Percentiles rank a stretch among this genome's conserved stretches.
Evolutionary conservation across 2,113 vertebrate species (phyloP).

Genomic region (Nipponia nippon): DNA sequence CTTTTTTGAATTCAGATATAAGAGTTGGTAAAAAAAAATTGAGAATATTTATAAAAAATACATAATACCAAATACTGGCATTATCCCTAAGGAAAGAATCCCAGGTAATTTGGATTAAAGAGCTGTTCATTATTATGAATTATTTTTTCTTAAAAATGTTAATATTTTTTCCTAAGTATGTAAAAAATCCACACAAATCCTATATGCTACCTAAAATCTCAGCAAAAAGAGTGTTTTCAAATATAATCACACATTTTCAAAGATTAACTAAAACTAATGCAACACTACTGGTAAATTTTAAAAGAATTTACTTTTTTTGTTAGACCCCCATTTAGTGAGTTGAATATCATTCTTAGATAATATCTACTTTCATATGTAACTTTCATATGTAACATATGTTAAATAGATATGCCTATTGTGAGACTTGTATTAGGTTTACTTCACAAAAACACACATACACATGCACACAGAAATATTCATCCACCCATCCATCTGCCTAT

Average conservation of each 20-base stretch:
- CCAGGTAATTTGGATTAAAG: not conserved
- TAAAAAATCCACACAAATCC: not conserved
- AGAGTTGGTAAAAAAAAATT: not conserved
- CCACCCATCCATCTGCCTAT: not conserved
- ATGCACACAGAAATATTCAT: not conserved
- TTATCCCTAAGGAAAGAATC: not conserved
- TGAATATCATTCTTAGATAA: not conserved
- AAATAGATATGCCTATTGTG: not conserved
- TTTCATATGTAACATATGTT: not conserved
- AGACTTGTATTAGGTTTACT: not conserved
- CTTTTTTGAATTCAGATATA: not conserved
- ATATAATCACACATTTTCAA: not conserved
- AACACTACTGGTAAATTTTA: not conserved
- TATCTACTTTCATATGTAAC: not conserved
- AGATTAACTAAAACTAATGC: not conserved
- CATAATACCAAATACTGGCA: not conserved
- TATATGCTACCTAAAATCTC: not conserved
- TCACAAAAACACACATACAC: not conserved
- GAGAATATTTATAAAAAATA: not conserved
- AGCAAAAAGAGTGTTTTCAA: not conserved
- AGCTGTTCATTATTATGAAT: not conserved
- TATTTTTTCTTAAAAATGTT: not conserved
- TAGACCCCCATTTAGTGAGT: not conserved
- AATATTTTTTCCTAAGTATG: not conserved
- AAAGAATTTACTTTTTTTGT: not conserved